A percentile compares a stretch with the other conserved stretches of the same genome.
phyloP scores from a whole-genome alignment of 1,140 invertebrate species.

The Caligus rogercresseyi region DNA sequence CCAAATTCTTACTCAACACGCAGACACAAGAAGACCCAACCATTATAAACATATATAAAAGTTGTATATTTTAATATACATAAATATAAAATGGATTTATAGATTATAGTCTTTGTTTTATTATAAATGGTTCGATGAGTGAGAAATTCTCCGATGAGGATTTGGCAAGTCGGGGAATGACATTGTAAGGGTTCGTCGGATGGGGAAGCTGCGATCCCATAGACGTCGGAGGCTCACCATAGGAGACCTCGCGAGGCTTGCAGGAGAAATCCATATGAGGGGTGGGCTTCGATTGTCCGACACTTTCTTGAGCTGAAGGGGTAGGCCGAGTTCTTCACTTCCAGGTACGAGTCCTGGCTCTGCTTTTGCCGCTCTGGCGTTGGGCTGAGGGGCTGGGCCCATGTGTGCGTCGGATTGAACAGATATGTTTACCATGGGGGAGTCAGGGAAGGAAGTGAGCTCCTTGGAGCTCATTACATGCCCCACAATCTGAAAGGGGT shows the following conservation, averaged over 20 bases:
- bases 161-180: neutral
- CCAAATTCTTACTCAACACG: too few species aligned
- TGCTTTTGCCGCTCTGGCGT: neutral
- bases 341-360: neutral
- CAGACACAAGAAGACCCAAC: too few species aligned
- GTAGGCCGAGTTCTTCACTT: neutral
- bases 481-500: constrained; percentile 6
- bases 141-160: too few species aligned
- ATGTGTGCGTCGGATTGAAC: neutral
- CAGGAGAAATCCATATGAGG: constrained; percentile 4
- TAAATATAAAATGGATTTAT: too few species aligned
- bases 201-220: neutral
- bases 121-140: too few species aligned
- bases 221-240: neutral
- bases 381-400: neutral
- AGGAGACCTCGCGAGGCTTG: neutral
- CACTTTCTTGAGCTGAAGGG: neutral
- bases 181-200: constrained; percentile 1
- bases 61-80: too few species aligned
- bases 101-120: too few species aligned
- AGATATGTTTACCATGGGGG: neutral
- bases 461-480: constrained; percentile 3
- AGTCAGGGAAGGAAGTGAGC: constrained; percentile 3
- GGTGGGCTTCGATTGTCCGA: neutral
- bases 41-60: too few species aligned